Base-by-base conservation (phyloP, 35 echinoderm and acorn worm genomes). In the Strongylocentrotus purpuratus region DNA sequence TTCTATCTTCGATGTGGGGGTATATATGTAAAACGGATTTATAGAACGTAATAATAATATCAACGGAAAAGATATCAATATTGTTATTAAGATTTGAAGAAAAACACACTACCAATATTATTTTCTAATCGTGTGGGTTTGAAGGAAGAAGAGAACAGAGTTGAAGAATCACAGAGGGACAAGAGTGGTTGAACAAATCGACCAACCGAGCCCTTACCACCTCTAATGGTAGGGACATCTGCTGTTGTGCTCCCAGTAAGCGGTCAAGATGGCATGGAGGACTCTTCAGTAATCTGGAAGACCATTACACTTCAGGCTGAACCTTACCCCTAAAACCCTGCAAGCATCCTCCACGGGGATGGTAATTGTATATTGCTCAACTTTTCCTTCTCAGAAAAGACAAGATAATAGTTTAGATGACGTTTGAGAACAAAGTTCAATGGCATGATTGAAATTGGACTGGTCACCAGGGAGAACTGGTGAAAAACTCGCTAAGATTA, bases 341-440 rank as follows among this genome's bases (percentile, higher is more conserved):
- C 28, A 22, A 55, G 22, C 20, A 78, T 78, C 65, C 65, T 78
- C 65, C 65, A 78, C 25, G 65, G 65, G 10, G 65, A 22, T 78
- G 20, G 65, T 78, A 78, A 78, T 78, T 78, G 65, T 78, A 78
- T 78, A 78, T 71, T 71, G 18, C 61, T 15, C 14, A 71, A 78
- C 65, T 78, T 78, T 78, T n/a, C 22, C 20, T n/a, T 78, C 28
- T 78, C 65, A 22, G 65, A 78, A 78, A 78, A 78, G n/a, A 22
- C 22, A 78, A 78, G 65, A 78, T 78, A 78, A 78, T 78, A 78
- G 65, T 78, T 78, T 78, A 78, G n/a, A 78, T 78, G 65, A n/a
- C 65, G 65, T 78, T 78, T 28, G 25, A 28, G 65, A 78, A 78
- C 65, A 78, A 78, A 78, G 65, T 78, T 78, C 65, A 78, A 78